Base-by-base conservation (phyloP, 1,140 invertebrate species). In the Matsumurasca onukii region DNA sequence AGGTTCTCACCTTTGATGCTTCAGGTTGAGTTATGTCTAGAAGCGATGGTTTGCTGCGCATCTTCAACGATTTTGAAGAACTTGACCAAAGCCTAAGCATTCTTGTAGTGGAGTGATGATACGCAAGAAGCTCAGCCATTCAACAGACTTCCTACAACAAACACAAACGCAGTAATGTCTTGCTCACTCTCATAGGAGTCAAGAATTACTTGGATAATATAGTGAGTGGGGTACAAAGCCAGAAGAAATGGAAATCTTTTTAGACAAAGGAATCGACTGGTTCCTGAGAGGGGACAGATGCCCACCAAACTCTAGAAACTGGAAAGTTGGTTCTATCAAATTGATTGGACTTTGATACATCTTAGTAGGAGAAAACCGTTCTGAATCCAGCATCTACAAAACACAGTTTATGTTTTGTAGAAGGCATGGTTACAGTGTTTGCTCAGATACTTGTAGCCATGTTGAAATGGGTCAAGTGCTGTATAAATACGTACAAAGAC, bases 1-100 rank as follows among this genome's bases (percentile, higher is more conserved):
- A n/a, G n/a, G n/a, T n/a, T n/a, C n/a, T n/a, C n/a, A n/a, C n/a
- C n/a, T n/a, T n/a, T n/a, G n/a, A n/a, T n/a, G 30, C 25, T 2
- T 27, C 55, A 25, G 55, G 22, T 24, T 59, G 15, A 9, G 55
- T 3, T 25, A 59, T 59, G 25, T 59, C 55, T 13, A 59, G 24
- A 59, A 13, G 5, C 15, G 15, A 59, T 59, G 24, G 13, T 24
- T 29, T 59, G 15, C 5, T 59, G 55, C 22, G 55, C 24, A 3
- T 59, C 55, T 5, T 59, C 55, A 22, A 59, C 3, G 55, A 59
- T 59, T n/a, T 59, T 13, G 25, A 59, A 59, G 55, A 59, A 59
- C 25, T 24, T 25, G 55, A 59, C 55, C 9, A 59, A 12, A 5
- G 55, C 22, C 3, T 5, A 5, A 27, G 55, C 15, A 27, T 27